A percentile compares a stretch with the other conserved stretches of the same genome.
Conservation (phyloP, 2,113 vertebrate genomes). For the Riparia riparia region DNA sequence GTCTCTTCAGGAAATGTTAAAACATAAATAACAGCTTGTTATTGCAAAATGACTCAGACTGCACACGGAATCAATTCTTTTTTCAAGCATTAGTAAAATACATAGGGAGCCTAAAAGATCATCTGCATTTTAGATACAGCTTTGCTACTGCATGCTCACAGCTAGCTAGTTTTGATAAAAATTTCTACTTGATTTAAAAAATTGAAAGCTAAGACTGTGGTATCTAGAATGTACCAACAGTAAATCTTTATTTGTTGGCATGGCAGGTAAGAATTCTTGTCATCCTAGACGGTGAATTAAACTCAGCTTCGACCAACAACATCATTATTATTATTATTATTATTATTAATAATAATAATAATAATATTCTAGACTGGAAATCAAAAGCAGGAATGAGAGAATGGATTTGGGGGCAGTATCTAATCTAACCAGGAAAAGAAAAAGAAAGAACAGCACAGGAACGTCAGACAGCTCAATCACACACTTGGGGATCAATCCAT, state of each 20-base stretch:
- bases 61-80: conserved; percentile 24
- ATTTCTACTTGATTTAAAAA: background rate
- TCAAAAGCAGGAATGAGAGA: background rate
- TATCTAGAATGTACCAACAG: background rate
- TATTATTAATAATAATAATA: background rate
- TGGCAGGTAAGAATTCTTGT: background rate
- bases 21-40: conserved; percentile 58
- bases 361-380: background rate
- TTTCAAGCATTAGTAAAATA: conserved; percentile 7
- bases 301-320: background rate
- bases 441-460: background rate
- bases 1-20: conserved; percentile 53
- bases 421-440: background rate
- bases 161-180: background rate
- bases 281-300: background rate
- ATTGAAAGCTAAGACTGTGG: background rate
- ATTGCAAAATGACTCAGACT: conserved; percentile 40
- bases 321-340: background rate
- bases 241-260: background rate
- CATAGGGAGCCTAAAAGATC: background rate
- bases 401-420: background rate
- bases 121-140: background rate
- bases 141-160: background rate
- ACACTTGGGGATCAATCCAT: background rate
- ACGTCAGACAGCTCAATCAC: background rate